phyloP scores from a whole-genome alignment of 2,888 invertebrate species.

The Phortica okadai region DNA sequence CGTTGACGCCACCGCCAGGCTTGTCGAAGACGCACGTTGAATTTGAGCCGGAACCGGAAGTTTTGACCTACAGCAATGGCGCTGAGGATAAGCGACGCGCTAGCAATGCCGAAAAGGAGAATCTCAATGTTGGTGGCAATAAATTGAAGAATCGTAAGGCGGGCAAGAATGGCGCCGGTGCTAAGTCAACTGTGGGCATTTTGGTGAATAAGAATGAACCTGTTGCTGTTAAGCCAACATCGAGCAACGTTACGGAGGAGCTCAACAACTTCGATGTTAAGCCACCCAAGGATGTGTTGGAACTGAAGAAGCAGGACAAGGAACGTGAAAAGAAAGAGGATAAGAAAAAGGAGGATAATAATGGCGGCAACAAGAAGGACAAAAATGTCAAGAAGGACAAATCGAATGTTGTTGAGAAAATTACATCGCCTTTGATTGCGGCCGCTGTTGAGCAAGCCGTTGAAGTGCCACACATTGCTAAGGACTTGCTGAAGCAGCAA shows the following conservation, averaged over 20 bases:
- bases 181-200: conserved; percentile 67
- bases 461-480: conserved; percentile 60
- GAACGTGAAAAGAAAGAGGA: conserved; percentile 59
- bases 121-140: conserved; percentile 39
- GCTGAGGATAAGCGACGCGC: conserved; percentile 45
- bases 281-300: conserved; percentile 87
- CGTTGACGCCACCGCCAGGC: conserved; percentile 54
- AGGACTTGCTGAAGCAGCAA: conserved; percentile 65
- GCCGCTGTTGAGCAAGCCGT: conserved; percentile 51
- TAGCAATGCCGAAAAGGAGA: conserved; percentile 70
- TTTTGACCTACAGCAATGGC: conserved; percentile 56
- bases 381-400: conserved; percentile 59
- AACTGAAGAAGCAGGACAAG: conserved; percentile 71
- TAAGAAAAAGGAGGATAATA: conserved; percentile 57
- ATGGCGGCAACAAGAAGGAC: conserved; percentile 52
- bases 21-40: conserved; percentile 73
- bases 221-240: conserved; percentile 57
- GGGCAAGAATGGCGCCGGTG: conserved; percentile 63
- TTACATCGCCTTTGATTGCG: conserved; percentile 28
- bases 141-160: conserved; percentile 66
- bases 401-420: conserved; percentile 37
- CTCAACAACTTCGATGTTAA: conserved; percentile 87
- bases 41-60: conserved; percentile 74
- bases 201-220: conserved; percentile 73
- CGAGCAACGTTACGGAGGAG: conserved; percentile 65